Conservation (phyloP, 2,113 vertebrate genomes). For the Lophura nycthemera region DNA sequence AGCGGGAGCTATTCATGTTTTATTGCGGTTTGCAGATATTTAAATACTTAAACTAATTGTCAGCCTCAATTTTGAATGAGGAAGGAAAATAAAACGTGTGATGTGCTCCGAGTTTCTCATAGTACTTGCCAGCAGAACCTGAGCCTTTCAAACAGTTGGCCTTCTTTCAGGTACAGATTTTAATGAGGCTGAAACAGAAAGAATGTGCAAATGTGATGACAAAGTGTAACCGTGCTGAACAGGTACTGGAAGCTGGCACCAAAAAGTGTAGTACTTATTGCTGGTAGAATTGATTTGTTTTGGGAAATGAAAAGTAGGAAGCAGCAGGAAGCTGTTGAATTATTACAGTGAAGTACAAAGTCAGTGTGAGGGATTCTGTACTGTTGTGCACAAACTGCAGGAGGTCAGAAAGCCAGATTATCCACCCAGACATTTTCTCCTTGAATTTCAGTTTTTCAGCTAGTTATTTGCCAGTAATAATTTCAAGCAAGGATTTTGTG, state of each 20-base stretch:
- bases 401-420: not conserved
- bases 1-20: slow-evolving; percentile 28
- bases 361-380: not conserved
- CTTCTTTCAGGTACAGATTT: slow-evolving; percentile 48
- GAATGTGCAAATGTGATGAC: slow-evolving; percentile 52
- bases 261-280: not conserved
- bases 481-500: not conserved
- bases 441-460: not conserved
- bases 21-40: slow-evolving; percentile 60
- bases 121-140: slow-evolving; percentile 47
- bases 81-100: slow-evolving; percentile 40
- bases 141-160: slow-evolving; percentile 57
- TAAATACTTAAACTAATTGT: slow-evolving; percentile 42
- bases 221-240: slow-evolving; percentile 1
- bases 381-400: not conserved
- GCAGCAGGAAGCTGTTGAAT: not conserved
- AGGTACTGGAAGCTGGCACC: not conserved
- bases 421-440: not conserved
- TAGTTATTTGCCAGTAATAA: not conserved
- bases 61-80: slow-evolving; percentile 34
- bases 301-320: not conserved
- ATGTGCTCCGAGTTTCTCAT: slow-evolving; percentile 45
- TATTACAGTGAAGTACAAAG: not conserved
- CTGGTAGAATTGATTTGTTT: slow-evolving; percentile 4
- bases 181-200: slow-evolving; percentile 54